These are phyloP conservation scores for Neotoxoptera formosana DNA, from an alignment of 1,140 invertebrate genomes.

Conservation along the genomic window DNA sequence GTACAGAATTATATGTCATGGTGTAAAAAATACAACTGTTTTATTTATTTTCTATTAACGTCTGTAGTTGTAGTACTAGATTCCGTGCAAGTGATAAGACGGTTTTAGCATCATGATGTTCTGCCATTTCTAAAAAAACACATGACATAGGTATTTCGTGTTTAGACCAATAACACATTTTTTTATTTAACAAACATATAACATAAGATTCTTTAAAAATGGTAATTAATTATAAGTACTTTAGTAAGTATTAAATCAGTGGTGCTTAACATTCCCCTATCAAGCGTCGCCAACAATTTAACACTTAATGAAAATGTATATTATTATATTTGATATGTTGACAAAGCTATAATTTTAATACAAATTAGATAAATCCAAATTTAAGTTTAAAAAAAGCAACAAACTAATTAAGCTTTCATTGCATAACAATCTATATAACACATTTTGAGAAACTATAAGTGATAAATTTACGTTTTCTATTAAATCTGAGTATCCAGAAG, in stretches of 20 bases:
- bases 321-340: too few species aligned
- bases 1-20: background rate
- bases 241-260: background rate
- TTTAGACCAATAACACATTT: background rate
- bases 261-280: background rate
- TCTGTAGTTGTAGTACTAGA: constrained; percentile 86
- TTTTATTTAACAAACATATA: background rate
- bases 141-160: background rate
- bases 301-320: too few species aligned
- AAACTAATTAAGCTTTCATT: background rate
- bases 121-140: constrained; percentile 85
- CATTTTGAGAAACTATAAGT: background rate
- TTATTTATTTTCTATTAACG: constrained; percentile 80
- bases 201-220: background rate
- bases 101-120: constrained; percentile 84
- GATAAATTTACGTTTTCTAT: background rate
- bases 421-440: background rate
- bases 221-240: background rate
- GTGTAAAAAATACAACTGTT: background rate
- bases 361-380: background rate
- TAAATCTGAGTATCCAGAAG: background rate
- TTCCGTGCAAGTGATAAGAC: constrained; percentile 84
- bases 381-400: background rate
- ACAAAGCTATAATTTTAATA: too few species aligned
- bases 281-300: background rate